phyloP scores from a whole-genome alignment of 2,113 vertebrate genomes.

The Pteropus alecto region DNA sequence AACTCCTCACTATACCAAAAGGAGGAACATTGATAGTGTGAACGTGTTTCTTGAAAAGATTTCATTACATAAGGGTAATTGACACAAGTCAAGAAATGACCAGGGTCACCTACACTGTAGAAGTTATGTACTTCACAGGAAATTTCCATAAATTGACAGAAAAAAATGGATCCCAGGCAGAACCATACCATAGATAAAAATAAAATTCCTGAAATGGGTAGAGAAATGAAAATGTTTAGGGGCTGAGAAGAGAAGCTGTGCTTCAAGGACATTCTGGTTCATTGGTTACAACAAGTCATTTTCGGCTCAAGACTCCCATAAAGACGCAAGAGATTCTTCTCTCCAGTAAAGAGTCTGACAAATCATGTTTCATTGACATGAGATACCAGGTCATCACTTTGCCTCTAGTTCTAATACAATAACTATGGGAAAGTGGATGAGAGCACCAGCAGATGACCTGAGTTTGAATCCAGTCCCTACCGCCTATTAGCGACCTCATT shows the following conservation, averaged over 20 bases:
- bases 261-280: constrained; percentile 31
- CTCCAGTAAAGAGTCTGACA: constrained; percentile 43
- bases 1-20: neutral
- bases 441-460: neutral
- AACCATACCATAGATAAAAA: constrained; percentile 26
- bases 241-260: neutral
- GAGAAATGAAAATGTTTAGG: neutral
- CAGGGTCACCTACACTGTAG: neutral
- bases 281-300: constrained; percentile 35
- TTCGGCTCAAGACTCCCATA: neutral
- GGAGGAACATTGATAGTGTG: neutral
- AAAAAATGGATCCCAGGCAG: neutral
- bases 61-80: constrained; percentile 16
- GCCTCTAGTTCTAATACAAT: neutral
- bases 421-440: neutral
- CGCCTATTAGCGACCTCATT: neutral
- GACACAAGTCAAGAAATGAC: constrained; percentile 12
- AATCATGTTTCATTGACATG: neutral
- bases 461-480: neutral
- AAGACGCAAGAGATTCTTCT: neutral
- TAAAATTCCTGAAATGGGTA: neutral
- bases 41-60: constrained; percentile 7
- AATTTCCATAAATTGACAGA: constrained; percentile 7
- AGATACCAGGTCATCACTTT: neutral
- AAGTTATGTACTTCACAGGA: neutral